These are phyloP conservation scores for Spodoptera exigua DNA, from an alignment of 2,888 invertebrate genomes.

Conservation along the genomic window DNA sequence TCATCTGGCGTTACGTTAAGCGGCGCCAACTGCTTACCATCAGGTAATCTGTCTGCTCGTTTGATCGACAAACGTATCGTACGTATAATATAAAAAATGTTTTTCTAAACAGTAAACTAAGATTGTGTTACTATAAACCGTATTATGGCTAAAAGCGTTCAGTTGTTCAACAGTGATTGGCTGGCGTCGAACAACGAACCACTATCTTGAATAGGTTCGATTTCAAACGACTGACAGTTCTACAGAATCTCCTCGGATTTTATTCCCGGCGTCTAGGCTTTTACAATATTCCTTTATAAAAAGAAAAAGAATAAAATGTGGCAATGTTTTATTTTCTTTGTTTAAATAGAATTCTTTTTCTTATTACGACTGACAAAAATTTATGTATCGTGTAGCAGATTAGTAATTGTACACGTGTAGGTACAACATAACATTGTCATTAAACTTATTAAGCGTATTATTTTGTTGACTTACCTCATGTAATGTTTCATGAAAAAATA, in stretches of 20 bases:
- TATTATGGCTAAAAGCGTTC: slow-evolving; percentile 74
- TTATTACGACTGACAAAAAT: not conserved
- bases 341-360: no score
- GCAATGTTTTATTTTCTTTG: no score
- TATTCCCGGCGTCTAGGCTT: slow-evolving; percentile 26
- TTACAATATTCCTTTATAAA: slow-evolving; percentile 18
- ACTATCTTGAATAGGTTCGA: slow-evolving; percentile 53
- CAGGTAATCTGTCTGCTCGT: no score
- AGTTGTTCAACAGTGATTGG: slow-evolving; percentile 78
- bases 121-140: slow-evolving; percentile 3
- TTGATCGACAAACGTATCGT: no score
- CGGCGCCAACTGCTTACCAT: no score
- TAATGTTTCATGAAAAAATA: no score
- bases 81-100: no score
- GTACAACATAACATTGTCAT: no score
- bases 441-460: no score
- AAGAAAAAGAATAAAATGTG: slow-evolving; percentile 12
- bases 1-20: no score
- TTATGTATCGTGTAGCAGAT: not conserved
- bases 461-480: no score
- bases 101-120: slow-evolving; percentile 1
- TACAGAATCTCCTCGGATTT: slow-evolving; percentile 33
- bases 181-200: slow-evolving; percentile 60
- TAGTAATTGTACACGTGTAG: no score
- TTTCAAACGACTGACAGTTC: slow-evolving; percentile 33